Base-by-base conservation (phyloP, 2,888 invertebrate genomes). In the Tipula lateralis region DNA sequence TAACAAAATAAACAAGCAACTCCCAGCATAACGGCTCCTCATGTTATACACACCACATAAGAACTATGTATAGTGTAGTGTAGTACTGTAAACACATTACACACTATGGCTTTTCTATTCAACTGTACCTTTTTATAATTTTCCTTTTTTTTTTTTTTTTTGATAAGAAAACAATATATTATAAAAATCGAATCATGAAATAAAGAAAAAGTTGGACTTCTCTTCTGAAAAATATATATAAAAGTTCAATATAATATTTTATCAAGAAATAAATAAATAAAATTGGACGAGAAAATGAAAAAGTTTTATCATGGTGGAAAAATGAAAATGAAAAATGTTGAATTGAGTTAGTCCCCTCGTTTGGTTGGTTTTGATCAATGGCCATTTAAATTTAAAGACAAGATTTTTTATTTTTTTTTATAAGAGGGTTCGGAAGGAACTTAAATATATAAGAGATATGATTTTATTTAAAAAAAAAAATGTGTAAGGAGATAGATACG, bases 341-440 rank as follows among this genome's bases (percentile, higher is more conserved):
- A 66, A 66, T 66, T 66, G 66, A 66, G 66, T 66, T 66, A 66
- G 66, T 66, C 66, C 66, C 66, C 66, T 66, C 19, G 66, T 66
- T 66, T 66, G 66, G 66, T 66, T 66, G 24, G 66, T 24, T 66
- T 66, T 66, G 66, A 66, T 66, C 66, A 66, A 66, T 66, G 66
- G 66, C 66, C 66, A 66, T 66, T 66, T 66, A 66, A 66, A 66
- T 66, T 66, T 66, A 66, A 66, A 66, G 66, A 66, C 66, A 66
- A 66, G 66, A 24, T 66, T 66, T 66, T 66, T 66, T 66, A 24
- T 66, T 24, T 66, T 3, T 13, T 44, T 36, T 66, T 66, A 44
- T 66, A 24, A 66, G 66, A 66, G 66, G 66, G 66, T 66, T 66
- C 66, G 66, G 66, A 66, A 66, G 66, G 66, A 66, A 66, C 66